Evolutionary conservation across 2,113 vertebrate species (phyloP).

Genomic region (Sylvietta virens): DNA sequence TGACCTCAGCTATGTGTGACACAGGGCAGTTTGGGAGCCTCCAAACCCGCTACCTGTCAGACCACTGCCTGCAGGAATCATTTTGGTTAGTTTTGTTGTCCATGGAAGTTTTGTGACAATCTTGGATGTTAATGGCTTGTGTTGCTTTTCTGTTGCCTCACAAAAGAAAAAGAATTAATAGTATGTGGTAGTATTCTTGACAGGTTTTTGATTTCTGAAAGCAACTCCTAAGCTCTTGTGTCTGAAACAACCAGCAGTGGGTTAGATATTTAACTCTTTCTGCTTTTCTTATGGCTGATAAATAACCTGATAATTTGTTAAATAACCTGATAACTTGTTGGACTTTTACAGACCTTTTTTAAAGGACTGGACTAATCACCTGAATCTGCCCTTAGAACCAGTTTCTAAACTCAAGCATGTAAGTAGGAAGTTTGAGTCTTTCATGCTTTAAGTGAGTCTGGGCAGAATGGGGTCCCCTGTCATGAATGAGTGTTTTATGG

Average conservation of each 20-base stretch:
- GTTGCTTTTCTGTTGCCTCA: not conserved
- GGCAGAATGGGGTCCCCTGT: not conserved
- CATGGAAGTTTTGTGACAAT: not conserved
- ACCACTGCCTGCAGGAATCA: not conserved
- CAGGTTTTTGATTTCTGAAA: not conserved
- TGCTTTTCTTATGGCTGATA: not conserved
- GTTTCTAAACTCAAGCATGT: conserved; percentile 36
- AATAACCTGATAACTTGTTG: not conserved
- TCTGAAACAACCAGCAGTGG: not conserved
- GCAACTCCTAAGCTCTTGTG: not conserved
- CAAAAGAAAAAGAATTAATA: not conserved
- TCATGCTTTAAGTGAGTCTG: not conserved
- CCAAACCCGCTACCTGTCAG: not conserved
- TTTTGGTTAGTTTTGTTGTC: not conserved
- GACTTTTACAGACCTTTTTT: conserved; percentile 45
- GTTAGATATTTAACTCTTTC: not conserved
- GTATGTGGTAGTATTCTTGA: not conserved
- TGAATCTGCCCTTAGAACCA: not conserved
- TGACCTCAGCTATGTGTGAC: not conserved
- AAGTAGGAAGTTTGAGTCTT: conserved; percentile 30
- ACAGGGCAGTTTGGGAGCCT: not conserved
- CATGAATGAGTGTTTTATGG: not conserved
- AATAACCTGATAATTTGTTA: not conserved
- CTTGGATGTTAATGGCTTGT: not conserved
- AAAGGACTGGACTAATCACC: conserved; percentile 45